Evolutionary conservation across 2,888 invertebrate genomes (phyloP), one percentile per base, ranked within the genome.

Genomic region (Tenthredo notha): DNA sequence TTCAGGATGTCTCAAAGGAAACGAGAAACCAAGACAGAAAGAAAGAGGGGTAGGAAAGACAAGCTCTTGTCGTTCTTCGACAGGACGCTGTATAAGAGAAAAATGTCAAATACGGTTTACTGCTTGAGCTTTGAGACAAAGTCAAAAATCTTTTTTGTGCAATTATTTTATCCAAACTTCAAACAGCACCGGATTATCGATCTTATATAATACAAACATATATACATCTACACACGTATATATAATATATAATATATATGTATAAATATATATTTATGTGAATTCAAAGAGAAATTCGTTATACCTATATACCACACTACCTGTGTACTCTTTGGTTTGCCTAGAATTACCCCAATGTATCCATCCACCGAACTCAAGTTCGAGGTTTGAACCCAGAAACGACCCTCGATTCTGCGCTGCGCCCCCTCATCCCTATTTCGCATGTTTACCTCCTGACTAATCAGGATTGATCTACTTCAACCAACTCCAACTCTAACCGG

Each of bases 381-480:
- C 50, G 15, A 77, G 18, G 18, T 47, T 67, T 54, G 29, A 54
- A 54, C 50, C 50, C 7, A 54, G 50, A 33, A 77, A 54, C 67
- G 67, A 65, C 47, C 83, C 83, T 83, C 83, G 43, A 65, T 43
- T 47, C 40, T 25, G 58, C 21, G 37, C 78, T 58, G 7, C 15
- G 37, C 33, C n/a, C 33, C n/a, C 40, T 37, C 67, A 29, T 47
- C 70, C 67, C 83, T 18, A 29, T 47, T 54, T 84, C 77, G 75
- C 84, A 77, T 84, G 77, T 84, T 84, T 84, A 84, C 84, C 65
- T 75, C 65, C 65, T 74, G 77, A 84, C 77, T 84, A 84, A 84
- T 84, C 84, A 77, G 84, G 65, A 84, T 77, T 77, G 84, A 84
- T 84, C 77, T 84, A 77, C 77, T 84, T 83, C 33, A 43, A n/a